Evolutionary conservation across 1,140 invertebrate genomes (phyloP), one percentile per base, ranked within the genome.

Genomic region (Hesperophylax magnus): DNA sequence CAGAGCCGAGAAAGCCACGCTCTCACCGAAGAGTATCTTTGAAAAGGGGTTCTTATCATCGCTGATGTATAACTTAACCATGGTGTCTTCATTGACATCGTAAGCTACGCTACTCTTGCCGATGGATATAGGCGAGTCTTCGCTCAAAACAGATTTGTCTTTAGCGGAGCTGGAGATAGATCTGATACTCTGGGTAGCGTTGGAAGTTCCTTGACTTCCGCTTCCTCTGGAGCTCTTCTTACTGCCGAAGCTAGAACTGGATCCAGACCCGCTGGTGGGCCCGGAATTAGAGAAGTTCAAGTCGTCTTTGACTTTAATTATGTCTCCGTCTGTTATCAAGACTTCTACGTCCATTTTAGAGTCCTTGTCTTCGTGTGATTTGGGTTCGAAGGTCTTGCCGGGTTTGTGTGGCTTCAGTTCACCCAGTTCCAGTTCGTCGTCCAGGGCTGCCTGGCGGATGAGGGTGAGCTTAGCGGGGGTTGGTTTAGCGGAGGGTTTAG

Each of bases 111-210:
- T 69, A 34, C 61, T 79, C 53, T 81, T 81, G 47, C 24, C 56
- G 0, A 86, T 87, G 7, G 85, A 84, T 31, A 88, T 52, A 31
- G 88, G 87, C 7, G 88, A 88, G 75, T 92, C 89, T 9, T 86
- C 87, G 0, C 91, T 91, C 0, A 88, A 86, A 39, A 92, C 90
- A 85, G 91, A 92, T 60, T 89, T 89, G 52, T 92, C 86, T 3
- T 92, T 88, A 78, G 91, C 90, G 65, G 91, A 92, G 53, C 89
- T 92, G 0, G 91, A 90, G 0, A 87, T 88, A 0, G 88, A 87
- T 15, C 91, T 89, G 0, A 91, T 90, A 58, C 89, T 91, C 47
- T 90, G 87, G 1, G 91, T 89, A 67, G 90, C 91, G 85, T 86
- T 89, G 74, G 88, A 87, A 84, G 90, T 91, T 63, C 89, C 88